Evolutionary conservation across 1,140 invertebrate species (phyloP), one percentile per base, ranked within the genome.

Genomic region (Drosophila carrolli): DNA sequence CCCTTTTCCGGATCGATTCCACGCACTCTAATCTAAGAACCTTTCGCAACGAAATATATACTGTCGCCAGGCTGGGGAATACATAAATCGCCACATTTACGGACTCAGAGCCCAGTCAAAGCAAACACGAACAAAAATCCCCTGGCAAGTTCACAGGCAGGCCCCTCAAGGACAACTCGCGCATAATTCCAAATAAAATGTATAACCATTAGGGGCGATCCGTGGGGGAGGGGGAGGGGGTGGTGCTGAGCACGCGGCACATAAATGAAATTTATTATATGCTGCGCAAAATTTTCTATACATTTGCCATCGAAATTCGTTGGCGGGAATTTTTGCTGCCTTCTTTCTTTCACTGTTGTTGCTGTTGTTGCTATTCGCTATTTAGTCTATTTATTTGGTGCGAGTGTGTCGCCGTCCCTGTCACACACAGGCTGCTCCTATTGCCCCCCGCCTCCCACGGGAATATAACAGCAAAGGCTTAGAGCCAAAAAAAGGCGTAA

Each of bases 181-280:
- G 58, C 66, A 78, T 78, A 78, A 78, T 78, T 78, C 60, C 67
- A 78, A 78, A 78, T 72, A 73, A 78, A 78, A 76, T 67, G 74
- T 76, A 76, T 75, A 66, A 60, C 72, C 73, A 76, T 76, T 57
- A 47, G 72, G 63, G 65, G 47, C 29, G 16, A 14, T 48, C 61
- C 13, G 37, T 50, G 38, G 43, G 46, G 1, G 19, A 11, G 7
- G 35, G 37, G 43, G 7, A 11, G 9, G 44, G n/a, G 14, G 23
- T 51, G 59, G 73, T 47, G 70, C 72, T 66, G 41, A 75, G 47
- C 74, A 76, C 62, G 73, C 73, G 58, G 66, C 74, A 78, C 65
- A 78, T 78, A 78, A 78, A 78, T 78, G 75, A 78, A 78, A 78
- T 78, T 78, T 78, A 78, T 78, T 78, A 78, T 78, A 77, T 77